Percentiles rank a stretch among this genome's conserved stretches.
These are phyloP conservation scores for Drosophila mayaguana DNA, from an alignment of 2,888 invertebrate genomes.

Conservation along the genomic window DNA sequence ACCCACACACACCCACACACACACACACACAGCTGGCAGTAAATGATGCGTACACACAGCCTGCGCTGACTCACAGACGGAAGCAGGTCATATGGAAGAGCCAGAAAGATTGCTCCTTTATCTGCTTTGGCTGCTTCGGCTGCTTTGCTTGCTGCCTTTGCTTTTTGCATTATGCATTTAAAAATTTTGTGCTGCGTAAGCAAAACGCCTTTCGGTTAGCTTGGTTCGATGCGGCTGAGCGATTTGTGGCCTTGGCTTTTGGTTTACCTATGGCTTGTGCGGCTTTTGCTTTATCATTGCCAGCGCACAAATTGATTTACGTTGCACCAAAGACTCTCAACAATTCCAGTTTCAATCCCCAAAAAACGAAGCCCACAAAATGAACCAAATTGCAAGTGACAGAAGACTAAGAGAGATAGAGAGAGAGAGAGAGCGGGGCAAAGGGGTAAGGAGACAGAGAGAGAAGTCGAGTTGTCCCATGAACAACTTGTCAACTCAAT, in stretches of 20 bases:
- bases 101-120: constrained; percentile 29
- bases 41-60: constrained; percentile 67
- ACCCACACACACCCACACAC: not conserved
- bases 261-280: constrained; percentile 48
- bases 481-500: constrained; percentile 79
- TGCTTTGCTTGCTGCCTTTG: not conserved
- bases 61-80: constrained; percentile 28
- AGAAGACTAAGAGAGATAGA: not conserved
- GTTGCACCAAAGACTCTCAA: constrained; percentile 7
- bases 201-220: constrained; percentile 53
- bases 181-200: constrained; percentile 70
- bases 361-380: constrained; percentile 12
- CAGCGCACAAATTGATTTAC: constrained; percentile 71
- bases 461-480: constrained; percentile 23
- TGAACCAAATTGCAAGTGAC: constrained; percentile 36
- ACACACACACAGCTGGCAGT: constrained; percentile 33
- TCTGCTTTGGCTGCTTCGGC: not conserved
- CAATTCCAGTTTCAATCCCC: not conserved
- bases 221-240: not conserved
- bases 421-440: not conserved
- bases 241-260: constrained; percentile 62
- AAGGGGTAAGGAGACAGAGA: not conserved
- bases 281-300: constrained; percentile 43
- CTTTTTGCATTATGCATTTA: constrained; percentile 72
- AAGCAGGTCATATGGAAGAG: constrained; percentile 57